phyloP scores from a whole-genome alignment of 2,888 invertebrate species.

The Mimachlamys varia region DNA sequence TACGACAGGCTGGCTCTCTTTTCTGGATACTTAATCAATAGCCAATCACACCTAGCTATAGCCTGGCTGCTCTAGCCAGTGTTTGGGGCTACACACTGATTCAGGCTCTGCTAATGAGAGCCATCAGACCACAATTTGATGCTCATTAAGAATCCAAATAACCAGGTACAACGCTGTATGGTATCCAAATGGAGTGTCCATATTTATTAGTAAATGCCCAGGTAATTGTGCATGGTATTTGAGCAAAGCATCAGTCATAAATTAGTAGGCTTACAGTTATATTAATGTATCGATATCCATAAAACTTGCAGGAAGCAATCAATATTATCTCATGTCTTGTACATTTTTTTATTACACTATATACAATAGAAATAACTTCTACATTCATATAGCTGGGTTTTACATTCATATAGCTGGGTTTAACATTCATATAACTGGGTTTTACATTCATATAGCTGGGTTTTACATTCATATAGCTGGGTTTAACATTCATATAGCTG shows the following conservation, averaged over 20 bases:
- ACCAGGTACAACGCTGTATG: neutral
- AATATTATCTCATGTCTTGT: no score
- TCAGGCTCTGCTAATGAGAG: slow-evolving; percentile 17
- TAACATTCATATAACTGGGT: no score
- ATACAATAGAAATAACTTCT: no score
- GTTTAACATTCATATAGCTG: no score
- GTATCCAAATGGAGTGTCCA: neutral
- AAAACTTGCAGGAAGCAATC: no score
- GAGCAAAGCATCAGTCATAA: neutral
- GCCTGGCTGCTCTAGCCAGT: neutral
- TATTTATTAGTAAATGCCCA: neutral
- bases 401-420: no score
- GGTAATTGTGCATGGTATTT: no score
- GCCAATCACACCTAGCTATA: neutral
- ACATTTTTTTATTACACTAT: no score
- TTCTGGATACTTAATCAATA: neutral
- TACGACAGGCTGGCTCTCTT: neutral
- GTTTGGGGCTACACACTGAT: neutral
- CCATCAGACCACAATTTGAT: neutral
- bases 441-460: no score
- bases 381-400: no score
- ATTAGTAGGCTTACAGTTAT: neutral
- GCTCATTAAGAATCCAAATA: neutral
- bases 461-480: no score
- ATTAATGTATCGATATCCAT: neutral